Conservation (phyloP, 2,888 invertebrate species). For the Metacarcinus magister region DNA sequence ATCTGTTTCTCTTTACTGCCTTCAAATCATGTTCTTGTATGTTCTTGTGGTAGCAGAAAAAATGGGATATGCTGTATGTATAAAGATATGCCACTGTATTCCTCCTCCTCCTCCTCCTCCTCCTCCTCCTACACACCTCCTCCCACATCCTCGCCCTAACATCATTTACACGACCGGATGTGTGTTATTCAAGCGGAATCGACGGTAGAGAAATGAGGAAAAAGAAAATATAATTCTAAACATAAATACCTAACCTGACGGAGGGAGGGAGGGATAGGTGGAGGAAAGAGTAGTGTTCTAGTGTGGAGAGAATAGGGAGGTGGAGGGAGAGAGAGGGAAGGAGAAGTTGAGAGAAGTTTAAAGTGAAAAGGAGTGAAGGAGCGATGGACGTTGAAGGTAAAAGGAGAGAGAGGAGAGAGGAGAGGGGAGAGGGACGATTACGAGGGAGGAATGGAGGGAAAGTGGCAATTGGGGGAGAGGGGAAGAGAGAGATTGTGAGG, state of each 20-base stretch:
- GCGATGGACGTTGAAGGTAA: background rate
- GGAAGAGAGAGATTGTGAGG: background rate
- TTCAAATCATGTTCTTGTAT: too few relatives aligned
- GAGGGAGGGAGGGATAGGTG: background rate
- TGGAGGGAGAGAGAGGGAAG: background rate
- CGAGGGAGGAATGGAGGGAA: background rate
- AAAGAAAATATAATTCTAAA: background rate
- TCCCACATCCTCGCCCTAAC: background rate
- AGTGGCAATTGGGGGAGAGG: background rate
- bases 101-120: conserved; percentile 2
- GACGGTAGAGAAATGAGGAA: background rate
- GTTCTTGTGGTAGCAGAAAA: too few relatives aligned
- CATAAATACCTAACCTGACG: background rate
- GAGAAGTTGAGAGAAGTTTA: background rate
- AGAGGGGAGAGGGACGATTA: background rate
- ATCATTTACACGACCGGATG: background rate
- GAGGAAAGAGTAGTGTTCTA: background rate
- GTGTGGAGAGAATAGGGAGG: background rate
- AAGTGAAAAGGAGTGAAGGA: background rate
- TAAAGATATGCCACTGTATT: background rate
- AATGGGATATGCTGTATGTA: too few relatives aligned
- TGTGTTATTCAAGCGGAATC: background rate
- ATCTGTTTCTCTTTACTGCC: too few relatives aligned
- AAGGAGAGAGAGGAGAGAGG: background rate
- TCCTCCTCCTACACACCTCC: too few relatives aligned